A percentile compares a stretch with the other conserved stretches of the same genome.
Conservation (phyloP, 1,140 invertebrate genomes). For the Alviniconcha marisindica region DNA sequence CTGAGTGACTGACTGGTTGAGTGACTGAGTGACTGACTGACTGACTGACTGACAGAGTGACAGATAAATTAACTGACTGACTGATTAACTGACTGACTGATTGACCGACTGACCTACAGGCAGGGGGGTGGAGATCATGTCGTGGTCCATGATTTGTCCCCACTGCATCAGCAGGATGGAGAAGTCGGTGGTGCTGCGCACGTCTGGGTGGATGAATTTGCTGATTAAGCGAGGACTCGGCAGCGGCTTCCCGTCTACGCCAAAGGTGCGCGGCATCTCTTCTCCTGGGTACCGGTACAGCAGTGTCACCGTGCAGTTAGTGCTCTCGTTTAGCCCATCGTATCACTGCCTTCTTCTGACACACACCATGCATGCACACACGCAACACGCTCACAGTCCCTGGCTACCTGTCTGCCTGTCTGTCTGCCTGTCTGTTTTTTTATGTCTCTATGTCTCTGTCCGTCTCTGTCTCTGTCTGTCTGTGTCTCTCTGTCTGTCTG, state of each 20-base stretch:
- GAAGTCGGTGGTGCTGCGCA: slow-evolving; percentile 16
- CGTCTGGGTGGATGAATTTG: slow-evolving; percentile 33
- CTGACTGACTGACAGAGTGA: too few relatives aligned
- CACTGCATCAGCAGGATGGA: slow-evolving; percentile 99
- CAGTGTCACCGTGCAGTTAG: too few relatives aligned
- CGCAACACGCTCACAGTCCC: not conserved
- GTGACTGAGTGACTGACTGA: too few relatives aligned
- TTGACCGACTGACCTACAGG: slow-evolving; percentile 31
- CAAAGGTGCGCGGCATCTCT: slow-evolving; percentile 26
- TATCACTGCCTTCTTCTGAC: too few relatives aligned
- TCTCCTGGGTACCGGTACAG: not conserved
- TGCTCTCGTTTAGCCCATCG: too few relatives aligned
- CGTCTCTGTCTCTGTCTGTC: not conserved
- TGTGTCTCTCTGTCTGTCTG: not conserved
- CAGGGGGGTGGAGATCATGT: slow-evolving; percentile 80
- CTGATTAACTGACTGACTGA: too few relatives aligned
- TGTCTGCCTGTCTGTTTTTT: not conserved
- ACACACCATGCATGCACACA: not conserved
- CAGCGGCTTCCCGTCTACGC: not conserved
- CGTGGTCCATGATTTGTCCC: slow-evolving; percentile 98
- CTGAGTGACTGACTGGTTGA: too few relatives aligned
- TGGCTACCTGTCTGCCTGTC: not conserved
- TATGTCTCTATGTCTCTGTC: not conserved
- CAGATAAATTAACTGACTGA: too few relatives aligned
- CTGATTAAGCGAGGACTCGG: slow-evolving; percentile 39